A percentile compares a stretch with the other conserved stretches of the same genome.
Evolutionary conservation across 2,113 vertebrate genomes (phyloP).

Genomic region (Urocynchramus pylzowi): DNA sequence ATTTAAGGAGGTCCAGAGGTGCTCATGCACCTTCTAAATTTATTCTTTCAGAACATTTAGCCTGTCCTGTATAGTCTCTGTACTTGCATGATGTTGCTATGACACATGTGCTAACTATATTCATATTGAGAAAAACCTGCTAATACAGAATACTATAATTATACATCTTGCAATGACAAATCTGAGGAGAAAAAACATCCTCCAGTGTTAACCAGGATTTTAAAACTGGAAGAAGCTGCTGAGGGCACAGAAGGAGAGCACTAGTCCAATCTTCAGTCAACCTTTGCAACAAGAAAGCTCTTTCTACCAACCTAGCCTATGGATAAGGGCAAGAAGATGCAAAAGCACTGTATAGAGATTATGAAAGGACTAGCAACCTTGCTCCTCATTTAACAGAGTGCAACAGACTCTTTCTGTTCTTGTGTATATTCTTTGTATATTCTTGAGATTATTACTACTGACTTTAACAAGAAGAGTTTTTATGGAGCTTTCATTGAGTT

Average conservation of each 20-base stretch:
- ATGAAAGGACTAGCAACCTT: background rate
- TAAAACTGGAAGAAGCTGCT: background rate
- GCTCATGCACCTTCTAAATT: background rate
- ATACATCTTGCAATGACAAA: background rate
- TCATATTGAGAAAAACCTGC: background rate
- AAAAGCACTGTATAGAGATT: background rate
- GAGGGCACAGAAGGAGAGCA: background rate
- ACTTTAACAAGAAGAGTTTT: background rate
- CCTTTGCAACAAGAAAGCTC: background rate
- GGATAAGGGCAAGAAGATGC: background rate
- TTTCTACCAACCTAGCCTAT: background rate
- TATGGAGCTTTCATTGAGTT: background rate
- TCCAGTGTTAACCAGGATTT: background rate
- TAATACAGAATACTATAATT: background rate
- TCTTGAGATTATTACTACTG: background rate
- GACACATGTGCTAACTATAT: background rate
- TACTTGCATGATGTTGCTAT: background rate
- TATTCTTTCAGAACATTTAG: background rate
- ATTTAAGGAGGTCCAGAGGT: background rate
- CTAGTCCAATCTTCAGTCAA: background rate
- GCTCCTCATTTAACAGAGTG: background rate
- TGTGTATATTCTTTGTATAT: background rate
- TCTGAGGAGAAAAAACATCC: background rate
- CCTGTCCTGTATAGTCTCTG: background rate
- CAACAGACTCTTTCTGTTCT: background rate